Evolutionary conservation across 2,797 vertebrate genomes (phyloP), one percentile per base, ranked within the genome.

Genomic region (Rhyacichthys aspro): DNA sequence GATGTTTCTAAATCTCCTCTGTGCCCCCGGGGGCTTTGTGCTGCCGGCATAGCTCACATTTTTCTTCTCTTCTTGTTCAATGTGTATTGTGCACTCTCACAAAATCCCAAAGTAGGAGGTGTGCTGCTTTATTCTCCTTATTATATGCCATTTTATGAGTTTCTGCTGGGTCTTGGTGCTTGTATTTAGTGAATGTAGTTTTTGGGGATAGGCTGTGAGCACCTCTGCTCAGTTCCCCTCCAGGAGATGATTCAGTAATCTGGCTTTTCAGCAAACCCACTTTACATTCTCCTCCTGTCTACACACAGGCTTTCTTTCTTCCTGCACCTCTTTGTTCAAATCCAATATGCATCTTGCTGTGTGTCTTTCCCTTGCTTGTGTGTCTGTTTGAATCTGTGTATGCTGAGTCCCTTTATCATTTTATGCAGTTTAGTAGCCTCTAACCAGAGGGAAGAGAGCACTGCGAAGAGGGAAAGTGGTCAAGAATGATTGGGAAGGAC

Each of bases 1-100:
- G 78, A 85, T 81, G 64, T 70, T 69, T 74, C 59, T 57, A 63
- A 81, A 72, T 75, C 59, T 56, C 43, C 50, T 62, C 45, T 59
- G 17, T 70, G 50, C 76, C 72, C 56, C 58, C 55, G 1, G 11
- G 43, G 72, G 50, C 61, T 52, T 34, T 44, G 50, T 50, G 43
- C 65, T 76, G 48, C 63, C 52, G 71, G 68, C 56, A 43, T 52
- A 62, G 62, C 64, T 72, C 57, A 57, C 62, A 43, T 44, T 43
- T 76, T 39, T 43, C 55, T 15, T 50, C 12, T 1, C 39, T 11
- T 54, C 14, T 63, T 61, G 39, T 58, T 69, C 28, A 57, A 52
- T 61, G 77, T 63, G 0, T 19, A 65, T 73, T 72, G 62, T 9
- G 37, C 16, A 43, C 38, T 18, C 43, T 47, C 0, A 0, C 33